Conservation (phyloP, 2,888 invertebrate genomes). For the Pterobdella sp. region DNA sequence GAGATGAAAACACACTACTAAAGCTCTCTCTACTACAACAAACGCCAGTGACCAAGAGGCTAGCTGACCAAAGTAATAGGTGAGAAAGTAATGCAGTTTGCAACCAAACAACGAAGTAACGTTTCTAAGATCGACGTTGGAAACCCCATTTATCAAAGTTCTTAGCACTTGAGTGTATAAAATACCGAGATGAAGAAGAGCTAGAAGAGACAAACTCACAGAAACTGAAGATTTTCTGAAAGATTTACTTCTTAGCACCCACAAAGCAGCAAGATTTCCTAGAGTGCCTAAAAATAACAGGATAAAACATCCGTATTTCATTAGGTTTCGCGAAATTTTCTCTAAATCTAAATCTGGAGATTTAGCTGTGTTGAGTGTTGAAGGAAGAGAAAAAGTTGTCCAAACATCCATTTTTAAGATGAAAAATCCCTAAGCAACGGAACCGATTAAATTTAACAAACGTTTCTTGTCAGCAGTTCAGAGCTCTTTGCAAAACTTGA, state of each 20-base stretch:
- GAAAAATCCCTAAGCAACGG: too few relatives aligned
- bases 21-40: slow-evolving; percentile 42
- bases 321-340: background rate
- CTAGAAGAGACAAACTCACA: background rate
- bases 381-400: too few relatives aligned
- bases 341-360: too few relatives aligned
- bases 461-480: too few relatives aligned
- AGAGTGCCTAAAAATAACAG: background rate
- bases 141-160: slow-evolving; percentile 12
- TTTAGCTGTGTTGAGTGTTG: too few relatives aligned
- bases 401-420: too few relatives aligned
- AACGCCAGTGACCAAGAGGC: slow-evolving; percentile 45
- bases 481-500: too few relatives aligned
- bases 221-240: slow-evolving; percentile 20
- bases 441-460: too few relatives aligned
- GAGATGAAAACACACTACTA: slow-evolving; percentile 42
- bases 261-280: slow-evolving; percentile 4
- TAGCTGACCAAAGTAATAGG: slow-evolving; percentile 41
- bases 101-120: slow-evolving; percentile 1
- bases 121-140: background rate
- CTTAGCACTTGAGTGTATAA: background rate
- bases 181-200: background rate
- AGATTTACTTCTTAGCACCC: slow-evolving; percentile 17
- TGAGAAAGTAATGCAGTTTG: slow-evolving; percentile 40
- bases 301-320: background rate